Conservation (phyloP, 2,113 vertebrate genomes). For the Gobiocypris rarus region DNA sequence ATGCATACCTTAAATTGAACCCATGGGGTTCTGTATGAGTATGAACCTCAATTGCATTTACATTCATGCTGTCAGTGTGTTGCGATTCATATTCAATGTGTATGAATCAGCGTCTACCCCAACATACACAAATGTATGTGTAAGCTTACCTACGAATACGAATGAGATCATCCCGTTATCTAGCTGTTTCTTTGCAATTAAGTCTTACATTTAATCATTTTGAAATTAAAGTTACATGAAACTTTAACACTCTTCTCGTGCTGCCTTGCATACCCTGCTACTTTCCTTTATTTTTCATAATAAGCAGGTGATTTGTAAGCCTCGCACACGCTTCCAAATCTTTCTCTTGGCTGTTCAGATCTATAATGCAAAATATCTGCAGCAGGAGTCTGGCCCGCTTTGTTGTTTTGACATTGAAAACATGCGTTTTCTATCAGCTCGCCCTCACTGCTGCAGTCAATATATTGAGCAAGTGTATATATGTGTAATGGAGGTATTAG, state of each 20-base stretch:
- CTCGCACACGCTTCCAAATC: slow-evolving; percentile 1
- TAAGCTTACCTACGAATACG: neutral
- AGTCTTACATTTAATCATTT: neutral
- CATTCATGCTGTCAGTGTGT: neutral
- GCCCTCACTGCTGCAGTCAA: slow-evolving; percentile 30
- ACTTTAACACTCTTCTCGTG: slow-evolving; percentile 8
- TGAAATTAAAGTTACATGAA: neutral
- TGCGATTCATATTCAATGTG: neutral
- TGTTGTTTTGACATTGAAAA: slow-evolving; percentile 57
- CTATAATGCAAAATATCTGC: slow-evolving; percentile 56
- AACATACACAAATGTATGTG: neutral
- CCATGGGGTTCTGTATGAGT: neutral
- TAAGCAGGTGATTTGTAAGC: slow-evolving; percentile 22
- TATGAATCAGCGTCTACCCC: neutral
- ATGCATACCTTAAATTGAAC: no score
- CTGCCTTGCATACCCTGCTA: slow-evolving; percentile 15
- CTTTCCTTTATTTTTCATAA: slow-evolving; percentile 17
- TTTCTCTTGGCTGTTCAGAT: slow-evolving; percentile 44
- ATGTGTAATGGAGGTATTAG: slow-evolving; percentile 50
- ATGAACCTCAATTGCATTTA: neutral
- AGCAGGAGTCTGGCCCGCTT: slow-evolving; percentile 43
- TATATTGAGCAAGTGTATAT: slow-evolving; percentile 55
- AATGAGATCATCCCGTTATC: neutral
- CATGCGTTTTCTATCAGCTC: slow-evolving; percentile 47
- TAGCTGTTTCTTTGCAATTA: neutral